Percentiles rank a stretch among this genome's conserved stretches.
These are phyloP conservation scores for Anaspis maculata DNA, from an alignment of 2,888 invertebrate genomes.

Conservation along the genomic window DNA sequence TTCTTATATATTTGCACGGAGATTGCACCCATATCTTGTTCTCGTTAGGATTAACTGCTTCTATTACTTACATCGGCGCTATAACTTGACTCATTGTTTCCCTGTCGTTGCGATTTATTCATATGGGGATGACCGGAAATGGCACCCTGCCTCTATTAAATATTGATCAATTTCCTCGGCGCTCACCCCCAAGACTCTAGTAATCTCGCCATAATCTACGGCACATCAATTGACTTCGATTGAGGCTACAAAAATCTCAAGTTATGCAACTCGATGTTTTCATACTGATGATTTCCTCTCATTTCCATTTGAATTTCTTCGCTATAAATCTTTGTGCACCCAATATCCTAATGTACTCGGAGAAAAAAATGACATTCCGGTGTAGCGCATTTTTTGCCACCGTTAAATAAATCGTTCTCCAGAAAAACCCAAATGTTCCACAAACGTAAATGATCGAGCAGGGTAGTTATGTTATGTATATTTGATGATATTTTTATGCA, in stretches of 20 bases:
- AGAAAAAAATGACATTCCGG: constrained; percentile 20
- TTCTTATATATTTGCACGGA: constrained; percentile 33
- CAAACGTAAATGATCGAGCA: constrained; percentile 21
- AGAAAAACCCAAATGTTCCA: constrained; percentile 14
- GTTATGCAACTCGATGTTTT: too few relatives aligned
- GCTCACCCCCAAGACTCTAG: too few relatives aligned
- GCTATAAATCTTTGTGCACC: constrained; percentile 23
- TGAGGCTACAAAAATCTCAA: too few relatives aligned
- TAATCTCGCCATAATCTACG: too few relatives aligned
- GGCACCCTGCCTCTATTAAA: constrained; percentile 4
- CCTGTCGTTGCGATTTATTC: constrained; percentile 12
- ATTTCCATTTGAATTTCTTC: constrained; percentile 18
- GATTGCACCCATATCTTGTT: constrained; percentile 31
- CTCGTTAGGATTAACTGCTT: constrained; percentile 19
- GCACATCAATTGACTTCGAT: too few relatives aligned
- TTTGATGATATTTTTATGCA: constrained; percentile 24
- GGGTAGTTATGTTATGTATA: constrained; percentile 22
- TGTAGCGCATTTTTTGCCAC: constrained; percentile 16
- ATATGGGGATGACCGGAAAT: constrained; percentile 10
- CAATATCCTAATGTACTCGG: constrained; percentile 27
- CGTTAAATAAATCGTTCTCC: constrained; percentile 21
- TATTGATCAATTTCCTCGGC: too few relatives aligned
- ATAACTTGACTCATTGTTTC: constrained; percentile 15
- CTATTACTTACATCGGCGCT: constrained; percentile 19
- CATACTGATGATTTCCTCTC: too few relatives aligned